phyloP scores from a whole-genome alignment of 2,113 vertebrate species.

The Chloropsis cyanopogon region DNA sequence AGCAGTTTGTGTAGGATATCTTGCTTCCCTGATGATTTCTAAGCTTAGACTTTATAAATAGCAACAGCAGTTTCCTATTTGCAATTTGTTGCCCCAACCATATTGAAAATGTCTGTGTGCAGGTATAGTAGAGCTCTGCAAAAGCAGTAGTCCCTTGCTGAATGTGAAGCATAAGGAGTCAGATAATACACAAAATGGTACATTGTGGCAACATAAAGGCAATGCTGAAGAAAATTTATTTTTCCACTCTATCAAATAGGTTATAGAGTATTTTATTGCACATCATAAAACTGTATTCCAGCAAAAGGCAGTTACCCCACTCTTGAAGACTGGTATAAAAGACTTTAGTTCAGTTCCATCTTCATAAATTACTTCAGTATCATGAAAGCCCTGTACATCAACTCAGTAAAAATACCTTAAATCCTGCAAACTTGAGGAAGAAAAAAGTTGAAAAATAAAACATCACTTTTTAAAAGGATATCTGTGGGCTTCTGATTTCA shows the following conservation, averaged over 20 bases:
- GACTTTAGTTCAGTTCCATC: background rate
- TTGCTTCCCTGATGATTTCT: background rate
- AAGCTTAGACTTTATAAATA: background rate
- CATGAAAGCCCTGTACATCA: background rate
- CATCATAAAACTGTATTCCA: conserved; percentile 23
- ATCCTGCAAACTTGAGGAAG: background rate
- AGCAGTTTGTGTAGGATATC: background rate
- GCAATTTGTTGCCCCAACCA: background rate
- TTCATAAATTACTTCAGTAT: conserved; percentile 27
- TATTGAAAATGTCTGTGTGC: background rate
- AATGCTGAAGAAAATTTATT: conserved; percentile 31
- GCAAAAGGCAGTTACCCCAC: background rate
- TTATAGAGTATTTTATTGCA: conserved; percentile 33
- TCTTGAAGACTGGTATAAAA: conserved; percentile 6
- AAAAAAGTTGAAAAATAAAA: background rate
- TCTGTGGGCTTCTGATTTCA: background rate
- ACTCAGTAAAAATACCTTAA: background rate
- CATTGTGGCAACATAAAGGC: background rate
- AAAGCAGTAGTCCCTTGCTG: background rate
- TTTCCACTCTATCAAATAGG: conserved; percentile 41
- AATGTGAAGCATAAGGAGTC: background rate
- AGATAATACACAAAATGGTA: background rate
- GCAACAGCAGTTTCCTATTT: background rate
- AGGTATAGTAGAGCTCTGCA: background rate
- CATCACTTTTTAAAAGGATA: background rate